Conservation (phyloP, 2,113 vertebrate genomes). For the Pomatorhinus ruficollis region DNA sequence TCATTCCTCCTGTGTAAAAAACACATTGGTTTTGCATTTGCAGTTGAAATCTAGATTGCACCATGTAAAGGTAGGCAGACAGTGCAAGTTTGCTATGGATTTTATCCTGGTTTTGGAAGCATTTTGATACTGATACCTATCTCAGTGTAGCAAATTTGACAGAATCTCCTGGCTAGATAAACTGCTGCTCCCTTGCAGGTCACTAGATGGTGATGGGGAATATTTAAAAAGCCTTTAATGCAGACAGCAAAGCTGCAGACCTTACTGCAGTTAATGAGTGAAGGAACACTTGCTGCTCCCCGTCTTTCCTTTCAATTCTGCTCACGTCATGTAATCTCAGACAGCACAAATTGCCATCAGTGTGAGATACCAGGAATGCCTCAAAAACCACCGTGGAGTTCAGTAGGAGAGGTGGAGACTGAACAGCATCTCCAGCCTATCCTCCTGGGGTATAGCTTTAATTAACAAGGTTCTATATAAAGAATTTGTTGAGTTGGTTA, state of each 20-base stretch:
- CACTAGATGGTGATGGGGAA: constrained; percentile 7
- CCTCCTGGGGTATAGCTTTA: neutral
- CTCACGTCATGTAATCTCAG: neutral
- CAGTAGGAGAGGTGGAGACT: neutral
- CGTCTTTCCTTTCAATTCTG: neutral
- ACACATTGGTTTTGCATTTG: neutral
- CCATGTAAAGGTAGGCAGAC: neutral
- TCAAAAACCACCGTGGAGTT: neutral
- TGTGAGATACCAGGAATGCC: constrained; percentile 4
- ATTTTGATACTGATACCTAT: neutral
- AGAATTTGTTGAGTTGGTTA: constrained; percentile 6
- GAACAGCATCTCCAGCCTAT: neutral
- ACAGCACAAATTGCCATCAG: constrained; percentile 28
- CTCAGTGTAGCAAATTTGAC: neutral
- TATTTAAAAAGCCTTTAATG: neutral
- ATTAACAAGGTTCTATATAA: constrained; percentile 37
- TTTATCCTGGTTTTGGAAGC: neutral
- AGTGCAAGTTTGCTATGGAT: neutral
- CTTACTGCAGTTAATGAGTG: neutral
- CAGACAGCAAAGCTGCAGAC: neutral
- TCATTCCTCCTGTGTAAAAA: neutral
- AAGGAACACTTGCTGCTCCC: neutral
- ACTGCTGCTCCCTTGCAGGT: constrained; percentile 21
- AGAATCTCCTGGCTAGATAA: neutral
- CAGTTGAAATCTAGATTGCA: neutral